Conservation (phyloP, 2,797 vertebrate species). For the Sebastes itinus region DNA sequence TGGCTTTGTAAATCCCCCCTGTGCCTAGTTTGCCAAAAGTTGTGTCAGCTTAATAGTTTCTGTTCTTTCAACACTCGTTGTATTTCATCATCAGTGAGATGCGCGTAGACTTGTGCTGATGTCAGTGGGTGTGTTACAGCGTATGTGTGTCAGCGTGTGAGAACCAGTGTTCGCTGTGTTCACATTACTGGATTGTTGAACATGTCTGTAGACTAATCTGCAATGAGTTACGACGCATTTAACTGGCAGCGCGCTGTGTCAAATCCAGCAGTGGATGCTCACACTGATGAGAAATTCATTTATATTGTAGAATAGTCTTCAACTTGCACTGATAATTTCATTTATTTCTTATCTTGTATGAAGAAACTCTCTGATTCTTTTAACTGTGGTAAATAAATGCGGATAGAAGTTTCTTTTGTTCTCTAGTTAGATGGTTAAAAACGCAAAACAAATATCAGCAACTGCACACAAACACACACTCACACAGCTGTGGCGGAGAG, state of each 20-base stretch:
- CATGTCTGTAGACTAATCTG: slow-evolving; percentile 13
- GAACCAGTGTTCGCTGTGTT: slow-evolving; percentile 22
- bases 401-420: not conserved
- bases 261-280: not conserved
- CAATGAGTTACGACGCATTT: slow-evolving; percentile 18
- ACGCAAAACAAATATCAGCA: slow-evolving; percentile 9
- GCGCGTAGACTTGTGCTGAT: not conserved
- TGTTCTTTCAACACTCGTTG: not conserved
- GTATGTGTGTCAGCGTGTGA: not conserved
- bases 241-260: not conserved
- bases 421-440: not conserved
- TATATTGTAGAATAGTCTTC: not conserved
- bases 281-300: not conserved
- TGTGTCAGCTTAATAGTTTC: slow-evolving; percentile 7
- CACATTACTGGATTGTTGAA: slow-evolving; percentile 22
- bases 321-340: fast-evolving
- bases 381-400: not conserved
- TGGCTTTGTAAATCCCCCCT: not conserved
- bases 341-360: not conserved
- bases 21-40: slow-evolving; percentile 23
- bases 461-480: not conserved
- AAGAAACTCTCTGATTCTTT: not conserved
- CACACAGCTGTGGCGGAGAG: slow-evolving; percentile 12
- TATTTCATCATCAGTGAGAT: slow-evolving; percentile 20
- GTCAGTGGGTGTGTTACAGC: slow-evolving; percentile 48